Evolutionary conservation across 2,888 invertebrate species (phyloP).

Genomic region (Temnothorax rugatulus): DNA sequence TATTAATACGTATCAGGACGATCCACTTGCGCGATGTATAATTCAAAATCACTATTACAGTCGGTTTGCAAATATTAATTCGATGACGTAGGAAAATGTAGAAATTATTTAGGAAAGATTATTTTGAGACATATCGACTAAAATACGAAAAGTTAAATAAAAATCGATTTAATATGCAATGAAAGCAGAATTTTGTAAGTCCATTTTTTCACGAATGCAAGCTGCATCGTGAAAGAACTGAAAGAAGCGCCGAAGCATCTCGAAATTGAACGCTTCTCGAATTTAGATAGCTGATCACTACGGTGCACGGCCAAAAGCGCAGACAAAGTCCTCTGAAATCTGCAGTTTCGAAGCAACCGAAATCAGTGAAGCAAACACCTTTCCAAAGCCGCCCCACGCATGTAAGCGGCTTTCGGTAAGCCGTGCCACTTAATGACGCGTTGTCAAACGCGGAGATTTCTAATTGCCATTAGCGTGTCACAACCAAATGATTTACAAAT

Average conservation of each 20-base stretch:
- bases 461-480: background rate
- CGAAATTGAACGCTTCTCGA: slow-evolving; percentile 13
- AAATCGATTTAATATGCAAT: background rate
- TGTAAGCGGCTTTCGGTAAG: slow-evolving; percentile 46
- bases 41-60: slow-evolving; percentile 6
- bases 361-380: background rate
- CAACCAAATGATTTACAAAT: background rate
- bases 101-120: background rate
- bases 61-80: background rate
- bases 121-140: background rate
- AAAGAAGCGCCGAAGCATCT: background rate
- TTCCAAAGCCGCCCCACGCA: slow-evolving; percentile 27
- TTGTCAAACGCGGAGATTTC: slow-evolving; percentile 35
- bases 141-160: background rate
- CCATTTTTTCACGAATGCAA: background rate
- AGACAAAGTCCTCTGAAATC: slow-evolving; percentile 22
- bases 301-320: slow-evolving; percentile 18
- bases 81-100: background rate
- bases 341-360: background rate
- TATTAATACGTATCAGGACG: background rate
- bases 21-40: background rate
- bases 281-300: slow-evolving; percentile 29
- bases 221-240: background rate
- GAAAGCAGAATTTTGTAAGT: background rate
- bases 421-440: slow-evolving; percentile 31